A percentile compares a stretch with the other conserved stretches of the same genome.
Evolutionary conservation across 2,113 vertebrate species (phyloP).

Genomic region (Ochotona princeps): DNA sequence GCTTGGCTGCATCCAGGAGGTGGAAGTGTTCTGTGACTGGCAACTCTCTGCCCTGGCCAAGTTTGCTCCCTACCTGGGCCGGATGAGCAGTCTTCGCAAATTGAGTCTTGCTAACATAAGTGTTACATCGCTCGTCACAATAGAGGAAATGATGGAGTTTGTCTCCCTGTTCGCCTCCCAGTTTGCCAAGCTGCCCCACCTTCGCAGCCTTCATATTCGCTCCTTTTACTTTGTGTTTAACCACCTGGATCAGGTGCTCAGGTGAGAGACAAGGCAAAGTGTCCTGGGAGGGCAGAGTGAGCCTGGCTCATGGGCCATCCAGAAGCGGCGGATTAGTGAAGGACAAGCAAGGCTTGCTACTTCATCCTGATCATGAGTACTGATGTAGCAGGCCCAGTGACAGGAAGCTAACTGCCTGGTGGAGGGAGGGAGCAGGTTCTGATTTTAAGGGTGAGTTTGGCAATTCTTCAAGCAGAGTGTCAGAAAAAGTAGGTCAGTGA

Average conservation of each 20-base stretch:
- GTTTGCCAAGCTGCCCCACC: neutral
- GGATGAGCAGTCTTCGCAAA: neutral
- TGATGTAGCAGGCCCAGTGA: too few relatives aligned
- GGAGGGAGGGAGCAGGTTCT: too few relatives aligned
- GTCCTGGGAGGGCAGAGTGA: too few relatives aligned
- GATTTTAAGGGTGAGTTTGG: too few relatives aligned
- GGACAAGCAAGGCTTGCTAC: too few relatives aligned
- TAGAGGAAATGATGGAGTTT: rapidly evolving
- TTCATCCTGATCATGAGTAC: too few relatives aligned
- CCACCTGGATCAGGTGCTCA: neutral
- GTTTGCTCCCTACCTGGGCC: conserved; percentile 32
- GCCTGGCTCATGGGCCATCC: too few relatives aligned
- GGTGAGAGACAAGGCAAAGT: neutral
- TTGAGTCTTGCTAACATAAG: neutral
- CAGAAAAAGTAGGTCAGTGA: too few relatives aligned
- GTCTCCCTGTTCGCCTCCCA: neutral
- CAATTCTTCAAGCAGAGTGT: too few relatives aligned
- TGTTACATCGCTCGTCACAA: rapidly evolving
- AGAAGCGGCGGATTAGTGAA: too few relatives aligned
- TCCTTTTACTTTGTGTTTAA: neutral
- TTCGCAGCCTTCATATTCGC: rapidly evolving
- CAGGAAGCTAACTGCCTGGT: too few relatives aligned
- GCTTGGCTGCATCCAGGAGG: neutral
- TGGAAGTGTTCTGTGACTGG: neutral
- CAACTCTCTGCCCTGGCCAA: neutral